These are phyloP conservation scores for Trichomycterus rosablanca DNA, from an alignment of 2,113 vertebrate genomes.

Conservation along the genomic window DNA sequence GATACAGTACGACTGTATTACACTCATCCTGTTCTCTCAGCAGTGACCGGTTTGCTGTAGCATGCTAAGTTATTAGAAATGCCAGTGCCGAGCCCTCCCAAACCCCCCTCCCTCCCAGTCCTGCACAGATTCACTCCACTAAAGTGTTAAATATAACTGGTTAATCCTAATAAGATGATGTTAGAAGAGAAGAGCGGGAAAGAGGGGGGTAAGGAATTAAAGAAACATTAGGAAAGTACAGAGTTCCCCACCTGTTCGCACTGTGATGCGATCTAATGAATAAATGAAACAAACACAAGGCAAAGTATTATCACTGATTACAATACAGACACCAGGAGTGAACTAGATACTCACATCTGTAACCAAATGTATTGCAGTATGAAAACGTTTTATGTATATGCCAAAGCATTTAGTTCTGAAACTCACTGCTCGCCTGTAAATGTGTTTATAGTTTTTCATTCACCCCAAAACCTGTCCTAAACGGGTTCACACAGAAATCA, in stretches of 20 bases:
- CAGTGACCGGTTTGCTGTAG: constrained; percentile 41
- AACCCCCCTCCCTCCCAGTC: constrained; percentile 16
- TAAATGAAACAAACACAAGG: constrained; percentile 62
- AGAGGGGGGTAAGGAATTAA: constrained; percentile 14
- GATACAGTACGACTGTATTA: too few species aligned
- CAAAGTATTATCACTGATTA: constrained; percentile 61
- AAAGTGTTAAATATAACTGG: constrained; percentile 21
- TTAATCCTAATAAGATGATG: constrained; percentile 35
- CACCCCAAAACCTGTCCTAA: too few species aligned
- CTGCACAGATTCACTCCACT: constrained; percentile 36
- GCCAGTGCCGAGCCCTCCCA: constrained; percentile 36
- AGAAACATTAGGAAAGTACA: constrained; percentile 37
- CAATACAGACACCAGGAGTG: constrained; percentile 7
- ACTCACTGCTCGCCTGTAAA: too few species aligned
- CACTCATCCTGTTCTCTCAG: too few species aligned
- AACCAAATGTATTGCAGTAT: too few species aligned
- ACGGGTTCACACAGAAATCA: too few species aligned
- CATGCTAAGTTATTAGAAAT: constrained; percentile 58
- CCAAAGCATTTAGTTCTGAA: neutral
- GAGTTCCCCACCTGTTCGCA: constrained; percentile 72
- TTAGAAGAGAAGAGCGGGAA: constrained; percentile 1
- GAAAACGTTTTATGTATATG: too few species aligned
- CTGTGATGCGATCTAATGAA: constrained; percentile 74
- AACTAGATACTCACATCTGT: neutral
- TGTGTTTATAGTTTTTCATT: too few species aligned